Evolutionary conservation across 2,797 vertebrate species (phyloP), one percentile per base, ranked within the genome.

Genomic region (Hoplostethus atlanticus): DNA sequence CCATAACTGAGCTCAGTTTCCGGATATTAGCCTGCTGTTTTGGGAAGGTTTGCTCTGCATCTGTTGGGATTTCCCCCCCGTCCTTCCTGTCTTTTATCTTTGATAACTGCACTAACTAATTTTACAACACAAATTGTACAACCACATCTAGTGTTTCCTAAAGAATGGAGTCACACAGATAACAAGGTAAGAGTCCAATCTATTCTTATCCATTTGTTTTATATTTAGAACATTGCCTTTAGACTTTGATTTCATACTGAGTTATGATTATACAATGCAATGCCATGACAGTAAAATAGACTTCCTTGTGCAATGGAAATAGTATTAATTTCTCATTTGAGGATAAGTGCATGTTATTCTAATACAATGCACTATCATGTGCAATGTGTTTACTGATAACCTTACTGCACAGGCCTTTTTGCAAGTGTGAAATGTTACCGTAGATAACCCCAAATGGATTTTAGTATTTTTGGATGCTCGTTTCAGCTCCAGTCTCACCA

Each of bases 111-210:
- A 40, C 5, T n/a, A 2, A 25, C 44, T 48, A 46, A 16, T 55
- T 67, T 62, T 56, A 64, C 60, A 68, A 69, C 7, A 68, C 0
- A 64, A 64, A 77, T 61, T 71, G 64, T 67, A 83, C 83, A 77
- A 65, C 72, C 63, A 30, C 64, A 38, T 40, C 61, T 28, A 28
- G 56, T 51, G 63, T 40, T 73, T 63, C 28, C 36, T 17, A n/a
- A 58, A 90, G 76, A 80, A 94, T 94, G 94, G 89, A 90, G 76
- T 84, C 67, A 38, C 60, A 21, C 2, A 87, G 86, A 86, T 90
- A 90, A 89, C 88, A 86, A 94, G 95, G 94, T 95, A 87, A 91
- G 89, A 69, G 65, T 50, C 38, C 54, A 25, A 13, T 10, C 0
- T 34, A 0, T 38, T 2, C 17, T 5, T n/a, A 13, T 48, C 25